Evolutionary conservation across 2,113 vertebrate species (phyloP).

Genomic region (Vimba vimba): DNA sequence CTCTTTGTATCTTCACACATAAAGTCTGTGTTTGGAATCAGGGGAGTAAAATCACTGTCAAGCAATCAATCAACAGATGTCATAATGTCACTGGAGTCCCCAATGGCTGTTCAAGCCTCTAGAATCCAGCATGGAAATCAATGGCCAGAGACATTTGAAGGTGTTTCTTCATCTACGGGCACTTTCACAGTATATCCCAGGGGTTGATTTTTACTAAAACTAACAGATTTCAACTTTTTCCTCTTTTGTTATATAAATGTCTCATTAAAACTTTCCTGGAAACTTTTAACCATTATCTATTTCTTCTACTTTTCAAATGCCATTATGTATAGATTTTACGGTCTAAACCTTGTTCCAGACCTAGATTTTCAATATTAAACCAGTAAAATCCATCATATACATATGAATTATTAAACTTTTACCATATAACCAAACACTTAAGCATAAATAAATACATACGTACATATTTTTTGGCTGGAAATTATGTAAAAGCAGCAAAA

Average conservation of each 20-base stretch:
- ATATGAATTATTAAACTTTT: no score
- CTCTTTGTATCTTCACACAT: neutral
- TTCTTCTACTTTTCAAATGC: neutral
- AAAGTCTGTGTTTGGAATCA: neutral
- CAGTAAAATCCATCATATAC: neutral
- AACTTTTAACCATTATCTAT: neutral
- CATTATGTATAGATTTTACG: neutral
- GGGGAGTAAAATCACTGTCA: constrained; percentile 27
- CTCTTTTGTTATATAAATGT: neutral
- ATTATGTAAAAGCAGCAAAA: no score
- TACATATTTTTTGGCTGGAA: no score
- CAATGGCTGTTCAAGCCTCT: neutral
- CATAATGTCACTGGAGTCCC: constrained; percentile 36
- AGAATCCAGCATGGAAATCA: constrained; percentile 29
- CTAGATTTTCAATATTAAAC: neutral
- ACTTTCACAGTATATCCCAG: neutral
- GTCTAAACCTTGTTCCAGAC: neutral
- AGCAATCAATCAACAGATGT: constrained; percentile 39
- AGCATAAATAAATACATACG: no score
- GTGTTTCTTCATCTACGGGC: constrained; percentile 10
- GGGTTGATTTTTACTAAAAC: constrained; percentile 1
- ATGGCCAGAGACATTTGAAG: constrained; percentile 17
- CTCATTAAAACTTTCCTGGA: neutral
- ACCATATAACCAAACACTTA: no score
- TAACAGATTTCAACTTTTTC: neutral